Evolutionary conservation across 2,888 invertebrate genomes (phyloP), one percentile per base, ranked within the genome.

Genomic region (Carterocephalus palaemon): DNA sequence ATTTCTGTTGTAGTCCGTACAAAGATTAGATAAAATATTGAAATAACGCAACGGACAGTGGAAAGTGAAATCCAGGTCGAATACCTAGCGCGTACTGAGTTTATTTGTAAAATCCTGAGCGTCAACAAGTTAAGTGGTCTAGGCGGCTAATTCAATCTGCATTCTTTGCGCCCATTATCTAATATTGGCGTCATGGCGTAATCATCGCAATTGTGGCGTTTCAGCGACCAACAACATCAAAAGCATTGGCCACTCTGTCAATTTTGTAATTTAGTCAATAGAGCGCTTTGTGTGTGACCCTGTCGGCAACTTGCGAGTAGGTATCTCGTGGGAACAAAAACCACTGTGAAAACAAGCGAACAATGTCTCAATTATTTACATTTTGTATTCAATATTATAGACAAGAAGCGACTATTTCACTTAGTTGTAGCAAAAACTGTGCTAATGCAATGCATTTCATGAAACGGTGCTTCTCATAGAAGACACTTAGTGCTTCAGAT

Each of bases 221-320:
- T 48, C 57, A 49, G 46, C 61, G 54, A 67, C 63, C 66, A 71
- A 70, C 77, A 73, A 79, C 72, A 75, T 74, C 74, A 73, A 64
- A 61, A 72, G 72, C 69, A 80, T 84, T 80, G 83, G 80, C 68
- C 67, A 75, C n/a, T n/a, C n/a, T n/a, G n/a, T n/a, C 76, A 81
- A 84, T 83, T 81, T 82, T 74, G 59, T 77, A 81, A 83, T 83
- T 82, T 83, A 73, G 58, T 78, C 70, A 80, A 79, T 74, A 75
- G 60, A 40, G 26, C 29, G 62, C 70, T 75, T 77, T 61, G 47
- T 47, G 47, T 47, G 42, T 33, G 23, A 46, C 10, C 28, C 10
- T 20, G 46, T 29, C 34, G 7, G 26, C 28, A 41, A 42, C 15
- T 28, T 15, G 15, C 17, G 16, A 20, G 16, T 36, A 36, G 12